Percentiles rank a stretch among this genome's conserved stretches.
These are phyloP conservation scores for Hyposoter dolosus DNA, from an alignment of 2,888 invertebrate species.

Conservation along the genomic window DNA sequence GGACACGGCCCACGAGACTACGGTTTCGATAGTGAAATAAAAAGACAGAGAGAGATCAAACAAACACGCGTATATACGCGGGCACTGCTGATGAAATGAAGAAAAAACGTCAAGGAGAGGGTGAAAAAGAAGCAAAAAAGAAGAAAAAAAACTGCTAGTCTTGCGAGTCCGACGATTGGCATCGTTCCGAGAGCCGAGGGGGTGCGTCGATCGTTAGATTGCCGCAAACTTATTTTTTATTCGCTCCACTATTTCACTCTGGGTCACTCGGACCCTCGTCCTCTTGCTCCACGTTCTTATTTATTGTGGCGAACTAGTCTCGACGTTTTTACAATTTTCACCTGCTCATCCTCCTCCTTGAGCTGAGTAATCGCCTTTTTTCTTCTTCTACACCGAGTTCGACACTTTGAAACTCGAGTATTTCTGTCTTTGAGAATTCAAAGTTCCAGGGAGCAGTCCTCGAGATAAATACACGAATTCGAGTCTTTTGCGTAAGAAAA, in stretches of 20 bases:
- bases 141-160: constrained; percentile 20
- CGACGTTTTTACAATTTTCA: constrained; percentile 13
- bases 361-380: neutral
- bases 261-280: neutral
- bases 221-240: constrained; percentile 59
- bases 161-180: constrained; percentile 19
- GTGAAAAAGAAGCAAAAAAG: neutral
- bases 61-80: constrained; percentile 16
- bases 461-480: neutral
- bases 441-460: neutral
- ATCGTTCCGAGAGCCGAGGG: constrained; percentile 4
- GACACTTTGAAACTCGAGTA: neutral
- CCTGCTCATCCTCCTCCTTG: neutral
- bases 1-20: constrained; percentile 51
- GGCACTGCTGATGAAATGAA: neutral
- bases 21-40: constrained; percentile 53
- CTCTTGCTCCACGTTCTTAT: neutral
- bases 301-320: constrained; percentile 10
- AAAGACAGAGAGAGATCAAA: constrained; percentile 14
- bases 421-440: constrained; percentile 4
- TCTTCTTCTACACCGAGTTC: neutral
- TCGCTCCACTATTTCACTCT: constrained; percentile 34
- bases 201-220: constrained; percentile 47
- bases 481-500: constrained; percentile 10
- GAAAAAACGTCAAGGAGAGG: neutral